A percentile compares a stretch with the other conserved stretches of the same genome.
Evolutionary conservation across 2,797 vertebrate species (phyloP).

Genomic region (Gadopsis marmoratus): DNA sequence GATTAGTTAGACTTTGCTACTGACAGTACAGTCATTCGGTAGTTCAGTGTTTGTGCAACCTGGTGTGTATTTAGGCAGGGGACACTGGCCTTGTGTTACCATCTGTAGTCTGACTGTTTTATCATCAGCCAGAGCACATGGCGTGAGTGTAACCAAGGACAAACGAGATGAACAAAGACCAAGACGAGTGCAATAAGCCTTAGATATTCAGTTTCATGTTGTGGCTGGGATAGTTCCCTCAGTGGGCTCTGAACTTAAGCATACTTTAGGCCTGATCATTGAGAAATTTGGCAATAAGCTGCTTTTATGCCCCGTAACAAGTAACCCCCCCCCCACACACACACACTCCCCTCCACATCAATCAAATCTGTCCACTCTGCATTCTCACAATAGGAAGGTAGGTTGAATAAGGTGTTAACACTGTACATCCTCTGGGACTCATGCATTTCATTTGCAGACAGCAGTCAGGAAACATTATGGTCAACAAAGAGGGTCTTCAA

Average conservation of each 20-base stretch:
- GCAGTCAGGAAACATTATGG: constrained; percentile 47
- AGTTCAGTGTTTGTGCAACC: neutral
- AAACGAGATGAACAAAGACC: constrained; percentile 18
- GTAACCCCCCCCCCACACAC: neutral
- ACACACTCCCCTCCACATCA: constrained; percentile 22
- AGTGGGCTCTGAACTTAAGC: constrained; percentile 5
- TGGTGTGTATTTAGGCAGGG: constrained; percentile 16
- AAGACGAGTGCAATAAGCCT: constrained; percentile 12
- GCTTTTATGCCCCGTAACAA: neutral
- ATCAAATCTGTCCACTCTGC: constrained; percentile 11
- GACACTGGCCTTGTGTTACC: constrained; percentile 45
- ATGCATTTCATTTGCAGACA: constrained; percentile 39
- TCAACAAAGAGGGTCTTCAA: constrained; percentile 39
- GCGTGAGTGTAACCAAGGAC: constrained; percentile 13
- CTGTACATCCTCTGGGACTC: constrained; percentile 17
- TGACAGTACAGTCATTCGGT: constrained; percentile 14
- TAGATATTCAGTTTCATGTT: constrained; percentile 33
- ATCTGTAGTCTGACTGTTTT: constrained; percentile 38
- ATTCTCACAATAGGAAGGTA: constrained; percentile 18
- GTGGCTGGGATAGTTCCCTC: constrained; percentile 9
- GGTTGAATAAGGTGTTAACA: constrained; percentile 17
- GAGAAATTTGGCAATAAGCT: constrained; percentile 15
- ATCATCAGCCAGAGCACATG: constrained; percentile 31
- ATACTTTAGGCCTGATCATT: neutral
- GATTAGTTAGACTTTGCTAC: neutral